Conservation (phyloP, 2,888 invertebrate genomes). For the Xanthostigma xanthostigma region DNA sequence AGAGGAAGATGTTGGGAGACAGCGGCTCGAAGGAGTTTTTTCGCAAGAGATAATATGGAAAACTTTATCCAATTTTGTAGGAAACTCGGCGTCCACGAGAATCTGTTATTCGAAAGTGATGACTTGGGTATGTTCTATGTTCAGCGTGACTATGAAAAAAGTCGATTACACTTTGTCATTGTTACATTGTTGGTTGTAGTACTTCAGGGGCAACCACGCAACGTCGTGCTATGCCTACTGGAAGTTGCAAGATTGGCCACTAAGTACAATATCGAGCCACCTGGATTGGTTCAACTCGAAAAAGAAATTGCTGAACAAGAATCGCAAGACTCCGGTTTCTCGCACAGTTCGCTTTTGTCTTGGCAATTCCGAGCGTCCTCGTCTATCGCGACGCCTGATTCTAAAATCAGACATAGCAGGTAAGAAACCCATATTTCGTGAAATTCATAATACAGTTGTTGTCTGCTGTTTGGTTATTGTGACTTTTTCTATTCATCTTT, state of each 20-base stretch:
- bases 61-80: slow-evolving; percentile 80
- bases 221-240: slow-evolving; percentile 70
- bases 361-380: slow-evolving; percentile 52
- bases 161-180: not conserved
- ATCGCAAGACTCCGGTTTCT: slow-evolving; percentile 46
- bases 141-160: not conserved
- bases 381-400: slow-evolving; percentile 27
- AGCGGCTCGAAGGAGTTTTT: slow-evolving; percentile 72
- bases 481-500: too few relatives aligned
- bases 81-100: slow-evolving; percentile 71
- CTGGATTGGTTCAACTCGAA: slow-evolving; percentile 67
- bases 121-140: slow-evolving; percentile 57
- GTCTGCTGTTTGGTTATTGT: not conserved
- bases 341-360: slow-evolving; percentile 38
- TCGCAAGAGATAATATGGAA: slow-evolving; percentile 77
- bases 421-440: slow-evolving; percentile 15
- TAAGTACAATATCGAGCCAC: slow-evolving; percentile 65
- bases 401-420: slow-evolving; percentile 37
- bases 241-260: slow-evolving; percentile 73
- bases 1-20: slow-evolving; percentile 69
- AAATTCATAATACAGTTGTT: not conserved
- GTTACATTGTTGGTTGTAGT: slow-evolving; percentile 34
- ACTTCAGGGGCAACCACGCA: slow-evolving; percentile 67
- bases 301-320: slow-evolving; percentile 75
- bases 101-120: slow-evolving; percentile 78